Evolutionary conservation across 2,888 invertebrate species (phyloP), one percentile per base, ranked within the genome.

Genomic region (Boloria selene): DNA sequence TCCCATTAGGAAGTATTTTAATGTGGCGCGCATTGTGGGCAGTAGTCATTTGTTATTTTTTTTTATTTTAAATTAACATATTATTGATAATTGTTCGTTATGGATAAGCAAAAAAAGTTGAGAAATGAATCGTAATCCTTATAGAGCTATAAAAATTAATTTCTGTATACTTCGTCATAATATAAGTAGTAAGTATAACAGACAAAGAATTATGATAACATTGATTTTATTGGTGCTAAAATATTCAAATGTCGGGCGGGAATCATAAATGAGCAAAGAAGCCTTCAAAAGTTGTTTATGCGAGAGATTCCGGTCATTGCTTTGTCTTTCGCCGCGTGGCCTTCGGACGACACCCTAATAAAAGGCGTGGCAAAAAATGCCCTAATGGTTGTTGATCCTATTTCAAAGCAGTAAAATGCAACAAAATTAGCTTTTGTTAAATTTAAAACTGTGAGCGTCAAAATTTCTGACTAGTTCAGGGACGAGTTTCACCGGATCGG

Each of bases 291-390:
- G 77, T 87, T 88, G 88, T 92, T 90, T 91, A 90, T 90, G 89
- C 79, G 81, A 84, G 80, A 79, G 78, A 88, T 87, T 86, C 88
- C 87, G 87, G 86, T 82, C 86, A 83, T 73, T 75, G 85, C 90
- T 91, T 92, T 91, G 87, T 88, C 86, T 89, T 84, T 84, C 74
- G 85, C 90, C 89, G 89, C 88, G 72, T 80, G 83, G 85, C 87
- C 86, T 89, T 89, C 87, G 83, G 83, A 88, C 87, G 90, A 90
- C 91, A 91, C 90, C 92, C 90, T 88, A 87, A 91, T 91, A 92
- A 90, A 91, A 89, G 88, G 86, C 86, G 88, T 89, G 86, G 87
- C 88, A 90, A 90, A 92, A 91, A 91, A 81, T 79, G 76, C 80
- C 84, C 84, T 90, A 92, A 91, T 90, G 82, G 86, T 79, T 77